Conservation (phyloP, 2,888 invertebrate genomes). For the Drosophila dives region DNA sequence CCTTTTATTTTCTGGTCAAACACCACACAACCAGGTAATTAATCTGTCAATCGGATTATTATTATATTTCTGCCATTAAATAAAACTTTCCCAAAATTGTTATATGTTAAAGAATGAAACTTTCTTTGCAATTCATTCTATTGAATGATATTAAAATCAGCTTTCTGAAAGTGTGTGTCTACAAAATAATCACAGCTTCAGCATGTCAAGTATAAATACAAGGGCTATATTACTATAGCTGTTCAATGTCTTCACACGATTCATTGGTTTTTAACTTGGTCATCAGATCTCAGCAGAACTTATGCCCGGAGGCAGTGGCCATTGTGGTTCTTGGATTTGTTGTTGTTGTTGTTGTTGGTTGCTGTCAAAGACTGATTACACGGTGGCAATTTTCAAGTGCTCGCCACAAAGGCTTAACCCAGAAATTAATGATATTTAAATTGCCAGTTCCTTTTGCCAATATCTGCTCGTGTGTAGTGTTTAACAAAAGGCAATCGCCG, state of each 20-base stretch:
- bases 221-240: slow-evolving; percentile 3
- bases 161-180: slow-evolving; percentile 1
- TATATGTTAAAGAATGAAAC: background rate
- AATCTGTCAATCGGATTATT: background rate
- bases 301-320: slow-evolving; percentile 34
- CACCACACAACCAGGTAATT: background rate
- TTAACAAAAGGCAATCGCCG: slow-evolving; percentile 53
- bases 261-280: slow-evolving; percentile 37
- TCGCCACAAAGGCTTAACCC: slow-evolving; percentile 74
- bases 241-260: slow-evolving; percentile 32
- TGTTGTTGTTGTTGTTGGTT: slow-evolving; percentile 40
- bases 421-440: slow-evolving; percentile 80
- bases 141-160: slow-evolving; percentile 1
- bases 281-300: slow-evolving; percentile 33
- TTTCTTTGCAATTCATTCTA: slow-evolving; percentile 15
- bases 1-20: background rate
- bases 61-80: background rate
- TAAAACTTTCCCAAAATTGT: background rate
- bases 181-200: slow-evolving; percentile 21
- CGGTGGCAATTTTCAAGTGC: slow-evolving; percentile 79
- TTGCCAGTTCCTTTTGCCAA: slow-evolving; percentile 75
- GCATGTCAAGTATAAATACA: slow-evolving; percentile 35
- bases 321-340: slow-evolving; percentile 39
- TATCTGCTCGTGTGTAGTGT: slow-evolving; percentile 11
- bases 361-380: slow-evolving; percentile 74